These are phyloP conservation scores for Melanotaenia duboulayi DNA, from an alignment of 2,113 vertebrate genomes.

Conservation along the genomic window DNA sequence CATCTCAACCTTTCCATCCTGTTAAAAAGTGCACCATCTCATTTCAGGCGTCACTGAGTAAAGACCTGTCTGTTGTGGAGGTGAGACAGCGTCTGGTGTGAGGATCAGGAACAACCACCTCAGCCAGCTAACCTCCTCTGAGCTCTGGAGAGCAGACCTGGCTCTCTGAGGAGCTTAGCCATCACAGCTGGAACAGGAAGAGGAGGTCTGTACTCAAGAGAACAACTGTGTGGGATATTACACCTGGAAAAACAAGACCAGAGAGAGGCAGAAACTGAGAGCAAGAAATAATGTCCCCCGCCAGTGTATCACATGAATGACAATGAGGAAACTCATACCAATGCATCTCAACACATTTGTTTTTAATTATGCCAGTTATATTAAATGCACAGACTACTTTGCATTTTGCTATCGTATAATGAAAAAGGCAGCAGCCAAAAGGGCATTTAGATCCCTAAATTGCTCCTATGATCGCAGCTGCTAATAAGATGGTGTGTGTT, in stretches of 20 bases:
- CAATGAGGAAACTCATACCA: constrained; percentile 13
- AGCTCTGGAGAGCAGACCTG: constrained; percentile 38
- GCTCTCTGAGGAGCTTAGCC: constrained; percentile 15
- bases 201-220: constrained; percentile 10
- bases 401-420: constrained; percentile 16
- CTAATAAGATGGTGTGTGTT: constrained; percentile 33
- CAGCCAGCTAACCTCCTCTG: constrained; percentile 57
- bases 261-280: background rate
- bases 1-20: constrained; percentile 49
- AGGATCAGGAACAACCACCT: constrained; percentile 40
- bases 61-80: constrained; percentile 58
- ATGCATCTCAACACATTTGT: constrained; percentile 15
- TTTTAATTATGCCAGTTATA: constrained; percentile 29
- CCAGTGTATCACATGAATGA: constrained; percentile 11
- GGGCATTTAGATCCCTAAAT: constrained; percentile 38
- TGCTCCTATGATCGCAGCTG: constrained; percentile 16
- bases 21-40: constrained; percentile 39
- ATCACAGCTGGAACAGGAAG: constrained; percentile 17
- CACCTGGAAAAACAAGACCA: constrained; percentile 16
- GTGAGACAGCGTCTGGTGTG: constrained; percentile 74
- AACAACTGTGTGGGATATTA: constrained; percentile 8
- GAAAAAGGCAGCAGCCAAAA: constrained; percentile 14
- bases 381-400: constrained; percentile 24
- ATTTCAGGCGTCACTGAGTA: constrained; percentile 70
- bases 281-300: background rate